Evolutionary conservation across 2,113 vertebrate species (phyloP).

Genomic region (Ctenomys sociabilis): DNA sequence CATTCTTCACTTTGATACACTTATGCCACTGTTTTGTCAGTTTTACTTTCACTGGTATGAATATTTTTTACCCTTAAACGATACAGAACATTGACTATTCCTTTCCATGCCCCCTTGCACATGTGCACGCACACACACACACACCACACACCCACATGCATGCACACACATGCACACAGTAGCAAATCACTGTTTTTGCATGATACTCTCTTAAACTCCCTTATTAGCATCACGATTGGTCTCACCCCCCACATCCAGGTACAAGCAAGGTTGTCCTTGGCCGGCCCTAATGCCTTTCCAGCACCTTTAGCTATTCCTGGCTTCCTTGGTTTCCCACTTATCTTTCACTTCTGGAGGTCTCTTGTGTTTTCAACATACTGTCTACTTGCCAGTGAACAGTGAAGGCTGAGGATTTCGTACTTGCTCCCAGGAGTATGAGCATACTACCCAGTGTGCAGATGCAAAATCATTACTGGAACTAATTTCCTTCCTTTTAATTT

Average conservation of each 20-base stretch:
- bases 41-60: background rate
- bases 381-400: background rate
- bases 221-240: background rate
- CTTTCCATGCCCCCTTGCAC: background rate
- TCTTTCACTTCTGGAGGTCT: background rate
- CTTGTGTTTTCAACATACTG: background rate
- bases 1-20: background rate
- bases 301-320: background rate
- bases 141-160: too few relatives aligned
- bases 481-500: constrained; percentile 6
- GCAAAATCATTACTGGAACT: background rate
- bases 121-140: too few relatives aligned
- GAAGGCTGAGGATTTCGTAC: background rate
- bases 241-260: background rate
- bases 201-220: background rate
- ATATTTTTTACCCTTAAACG: background rate
- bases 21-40: background rate
- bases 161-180: background rate
- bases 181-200: background rate
- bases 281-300: background rate
- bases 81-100: background rate
- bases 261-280: background rate
- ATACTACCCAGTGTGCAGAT: background rate
- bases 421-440: background rate
- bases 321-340: background rate